phyloP scores from a whole-genome alignment of 2,113 vertebrate species.

The human region DNA sequence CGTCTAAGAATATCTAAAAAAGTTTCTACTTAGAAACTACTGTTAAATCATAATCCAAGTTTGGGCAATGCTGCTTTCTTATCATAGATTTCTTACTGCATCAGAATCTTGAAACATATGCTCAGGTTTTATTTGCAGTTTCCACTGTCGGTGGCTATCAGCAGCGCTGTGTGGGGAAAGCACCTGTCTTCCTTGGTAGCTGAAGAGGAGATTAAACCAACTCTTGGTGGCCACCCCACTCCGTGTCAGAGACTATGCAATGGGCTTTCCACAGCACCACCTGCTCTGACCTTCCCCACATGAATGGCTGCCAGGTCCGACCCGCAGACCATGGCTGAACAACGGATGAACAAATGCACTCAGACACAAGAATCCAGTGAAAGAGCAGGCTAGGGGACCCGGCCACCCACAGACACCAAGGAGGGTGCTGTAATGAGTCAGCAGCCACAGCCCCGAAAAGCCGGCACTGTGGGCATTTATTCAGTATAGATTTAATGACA shows the following conservation, averaged over 20 bases:
- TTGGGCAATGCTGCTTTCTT: neutral
- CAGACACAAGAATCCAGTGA: too few species aligned
- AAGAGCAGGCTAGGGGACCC: too few species aligned
- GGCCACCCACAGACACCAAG: too few species aligned
- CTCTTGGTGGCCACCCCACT: neutral
- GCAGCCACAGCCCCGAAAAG: too few species aligned
- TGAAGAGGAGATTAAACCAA: neutral
- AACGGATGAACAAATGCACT: too few species aligned
- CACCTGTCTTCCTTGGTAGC: accelerated
- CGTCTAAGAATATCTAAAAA: neutral
- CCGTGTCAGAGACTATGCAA: accelerated
- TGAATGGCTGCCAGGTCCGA: too few species aligned
- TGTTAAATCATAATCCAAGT: neutral
- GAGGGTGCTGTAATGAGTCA: too few species aligned
- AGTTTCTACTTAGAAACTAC: neutral
- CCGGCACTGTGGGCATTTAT: too few species aligned
- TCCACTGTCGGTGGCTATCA: neutral
- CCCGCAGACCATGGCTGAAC: accelerated
- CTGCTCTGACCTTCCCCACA: neutral
- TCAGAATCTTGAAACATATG: neutral
- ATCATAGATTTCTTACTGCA: accelerated
- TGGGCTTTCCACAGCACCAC: neutral
- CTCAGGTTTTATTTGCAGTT: neutral
- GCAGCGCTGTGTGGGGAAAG: accelerated
- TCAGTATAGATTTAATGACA: too few species aligned